Base-by-base conservation (phyloP, 2,113 vertebrate species). In the Eclectus roratus region DNA sequence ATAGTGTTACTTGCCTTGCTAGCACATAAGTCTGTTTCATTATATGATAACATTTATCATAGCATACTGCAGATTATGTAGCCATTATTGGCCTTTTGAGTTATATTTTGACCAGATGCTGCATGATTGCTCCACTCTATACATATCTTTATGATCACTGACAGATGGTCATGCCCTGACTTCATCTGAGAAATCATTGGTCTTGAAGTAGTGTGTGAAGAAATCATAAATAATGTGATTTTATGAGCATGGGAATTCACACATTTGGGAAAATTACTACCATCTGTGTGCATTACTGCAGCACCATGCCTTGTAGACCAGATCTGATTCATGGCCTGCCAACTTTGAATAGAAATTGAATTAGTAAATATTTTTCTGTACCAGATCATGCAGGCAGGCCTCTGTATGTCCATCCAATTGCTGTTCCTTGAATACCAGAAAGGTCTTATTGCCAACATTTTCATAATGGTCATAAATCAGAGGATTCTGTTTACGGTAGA, bases 241-340 rank as follows among this genome's bases (percentile, higher is more conserved):
- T 95, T 94, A 94, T 91, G 89, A 85, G 35, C 66, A 89, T 31
- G 81, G 35, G 88, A 79, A 76, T 91, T 88, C 81, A 85, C 81
- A 80, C 78, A 69, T 82, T 91, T 85, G 33, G 82, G 44, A 82
- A 70, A 93, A 82, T 79, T 47, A 39, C 71, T 88, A 18, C 81
- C 74, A 91, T 91, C 85, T 96, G 91, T 43, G 66, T 88, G 33
- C 85, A 64, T 79, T 82, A 93, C 61, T 76, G 55, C 35, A 81
- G 39, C 61, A 89, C 87, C 66, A 44, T 85, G 85, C 27, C 52
- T 82, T 91, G 56, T 69, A 82, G 39, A 80, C 19, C 44, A 69
- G 39, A 79, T 72, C 29, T 96, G 52, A 69, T 69, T 88, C 81
- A 56, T 73, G 31, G 24, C 4, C 49, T 87, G 63, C 29, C 88